phyloP scores from a whole-genome alignment of 2,888 invertebrate species.

The Tiliacea citrago region DNA sequence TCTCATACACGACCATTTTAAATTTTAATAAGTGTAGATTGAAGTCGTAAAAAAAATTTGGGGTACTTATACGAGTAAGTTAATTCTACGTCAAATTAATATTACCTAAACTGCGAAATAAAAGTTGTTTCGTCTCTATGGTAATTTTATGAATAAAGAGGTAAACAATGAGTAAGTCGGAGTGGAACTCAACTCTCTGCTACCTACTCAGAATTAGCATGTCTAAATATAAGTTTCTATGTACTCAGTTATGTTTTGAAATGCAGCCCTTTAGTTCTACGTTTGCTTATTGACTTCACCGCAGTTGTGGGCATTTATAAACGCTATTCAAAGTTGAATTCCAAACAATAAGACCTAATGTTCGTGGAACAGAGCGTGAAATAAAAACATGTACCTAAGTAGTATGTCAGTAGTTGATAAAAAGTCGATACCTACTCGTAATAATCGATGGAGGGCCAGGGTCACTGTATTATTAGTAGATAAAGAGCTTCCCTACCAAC shows the following conservation, averaged over 20 bases:
- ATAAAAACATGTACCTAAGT: slow-evolving; percentile 8
- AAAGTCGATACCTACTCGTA: background rate
- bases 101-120: slow-evolving; percentile 24
- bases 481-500: slow-evolving; percentile 17
- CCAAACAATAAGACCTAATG: background rate
- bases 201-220: slow-evolving; percentile 27
- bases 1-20: background rate
- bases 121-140: slow-evolving; percentile 18
- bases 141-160: slow-evolving; percentile 25
- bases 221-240: slow-evolving; percentile 22
- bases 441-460: slow-evolving; percentile 21
- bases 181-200: slow-evolving; percentile 3
- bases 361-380: slow-evolving; percentile 1
- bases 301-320: background rate
- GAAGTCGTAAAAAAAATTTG: slow-evolving; percentile 6
- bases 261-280: slow-evolving; percentile 4
- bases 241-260: slow-evolving; percentile 1
- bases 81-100: slow-evolving; percentile 15
- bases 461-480: slow-evolving; percentile 29
- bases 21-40: background rate
- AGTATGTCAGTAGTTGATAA: slow-evolving; percentile 29
- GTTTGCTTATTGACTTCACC: background rate
- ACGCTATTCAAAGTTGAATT: background rate
- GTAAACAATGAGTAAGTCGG: slow-evolving; percentile 38
- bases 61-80: too few relatives aligned